phyloP scores from a whole-genome alignment of 1,140 invertebrate genomes.

The Manduca sexta region DNA sequence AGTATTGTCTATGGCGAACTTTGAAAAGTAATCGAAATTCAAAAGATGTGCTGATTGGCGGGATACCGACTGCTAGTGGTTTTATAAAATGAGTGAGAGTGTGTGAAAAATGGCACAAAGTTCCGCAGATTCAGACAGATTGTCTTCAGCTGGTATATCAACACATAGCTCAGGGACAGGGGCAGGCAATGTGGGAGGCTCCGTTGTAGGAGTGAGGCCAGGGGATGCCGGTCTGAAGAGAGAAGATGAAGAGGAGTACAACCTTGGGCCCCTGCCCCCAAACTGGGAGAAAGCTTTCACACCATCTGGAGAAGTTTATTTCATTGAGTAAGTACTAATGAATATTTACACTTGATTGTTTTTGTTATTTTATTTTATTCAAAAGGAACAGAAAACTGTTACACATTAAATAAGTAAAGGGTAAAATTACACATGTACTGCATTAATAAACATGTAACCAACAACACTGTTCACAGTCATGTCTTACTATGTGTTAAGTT shows the following conservation, averaged over 20 bases:
- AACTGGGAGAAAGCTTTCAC: conserved; percentile 99
- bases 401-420: too few relatives aligned
- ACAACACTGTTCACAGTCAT: too few relatives aligned
- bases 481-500: too few relatives aligned
- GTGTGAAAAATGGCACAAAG: conserved; percentile 50
- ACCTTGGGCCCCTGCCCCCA: conserved; percentile 89
- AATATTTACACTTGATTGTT: background rate
- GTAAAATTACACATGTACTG: too few relatives aligned
- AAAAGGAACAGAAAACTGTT: too few relatives aligned
- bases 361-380: too few relatives aligned
- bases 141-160: conserved; percentile 64
- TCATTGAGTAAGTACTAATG: conserved; percentile 90
- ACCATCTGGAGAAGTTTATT: conserved; percentile 96
- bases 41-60: conserved; percentile 1
- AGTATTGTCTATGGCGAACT: conserved; percentile 7
- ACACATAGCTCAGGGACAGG: conserved; percentile 61
- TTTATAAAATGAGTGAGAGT: conserved; percentile 9
- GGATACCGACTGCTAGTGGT: conserved; percentile 3
- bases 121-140: conserved; percentile 64
- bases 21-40: conserved; percentile 2
- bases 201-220: conserved; percentile 57
- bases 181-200: conserved; percentile 57
- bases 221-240: conserved; percentile 50
- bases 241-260: conserved; percentile 67
- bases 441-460: too few relatives aligned